These are phyloP conservation scores for Rhombomys opimus DNA, from an alignment of 2,113 vertebrate species.

Conservation along the genomic window DNA sequence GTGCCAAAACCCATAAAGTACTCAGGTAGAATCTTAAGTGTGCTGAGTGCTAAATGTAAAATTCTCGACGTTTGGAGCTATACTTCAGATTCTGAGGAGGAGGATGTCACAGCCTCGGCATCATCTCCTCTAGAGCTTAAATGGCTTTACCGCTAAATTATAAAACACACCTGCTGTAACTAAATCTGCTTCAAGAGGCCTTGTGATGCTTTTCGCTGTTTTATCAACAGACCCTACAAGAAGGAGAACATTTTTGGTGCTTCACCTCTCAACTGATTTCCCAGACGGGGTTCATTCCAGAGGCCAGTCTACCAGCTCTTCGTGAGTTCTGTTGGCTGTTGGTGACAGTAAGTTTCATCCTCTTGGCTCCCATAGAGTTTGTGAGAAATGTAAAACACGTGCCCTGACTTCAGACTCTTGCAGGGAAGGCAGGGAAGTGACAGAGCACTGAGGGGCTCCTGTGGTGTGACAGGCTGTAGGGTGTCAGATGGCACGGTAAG, in stretches of 20 bases:
- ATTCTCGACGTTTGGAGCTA: neutral
- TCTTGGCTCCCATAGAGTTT: neutral
- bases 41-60: slow-evolving; percentile 45
- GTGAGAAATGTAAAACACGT: neutral
- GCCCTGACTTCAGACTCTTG: neutral
- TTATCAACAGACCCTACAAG: neutral
- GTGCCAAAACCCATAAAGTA: neutral
- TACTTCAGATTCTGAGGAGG: slow-evolving; percentile 33
- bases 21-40: slow-evolving; percentile 20
- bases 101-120: neutral
- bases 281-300: slow-evolving; percentile 2
- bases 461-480: neutral
- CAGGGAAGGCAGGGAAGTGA: neutral
- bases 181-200: slow-evolving; percentile 28
- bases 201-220: slow-evolving; percentile 33
- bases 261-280: slow-evolving; percentile 26
- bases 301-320: neutral
- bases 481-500: neutral
- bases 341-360: slow-evolving; percentile 7
- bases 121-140: neutral
- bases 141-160: slow-evolving; percentile 45
- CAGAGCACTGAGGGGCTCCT: neutral
- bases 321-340: neutral
- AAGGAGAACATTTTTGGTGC: neutral
- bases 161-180: slow-evolving; percentile 5